Percentiles rank a stretch among this genome's conserved stretches.
phyloP scores from a whole-genome alignment of 2,797 vertebrate species.

The Geotrypetes seraphini region DNA sequence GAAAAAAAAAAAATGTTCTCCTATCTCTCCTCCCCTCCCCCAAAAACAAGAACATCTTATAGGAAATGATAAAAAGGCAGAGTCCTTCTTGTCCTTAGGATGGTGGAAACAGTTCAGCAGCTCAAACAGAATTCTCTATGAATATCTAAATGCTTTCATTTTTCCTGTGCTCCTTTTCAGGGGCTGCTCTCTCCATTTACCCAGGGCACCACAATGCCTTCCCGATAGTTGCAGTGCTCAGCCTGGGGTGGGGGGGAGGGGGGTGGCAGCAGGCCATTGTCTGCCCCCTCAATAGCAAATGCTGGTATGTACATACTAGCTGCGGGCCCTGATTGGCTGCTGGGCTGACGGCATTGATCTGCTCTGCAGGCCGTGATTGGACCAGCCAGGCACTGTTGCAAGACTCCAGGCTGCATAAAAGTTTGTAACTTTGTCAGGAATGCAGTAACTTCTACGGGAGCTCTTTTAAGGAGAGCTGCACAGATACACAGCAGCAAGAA shows the following conservation, averaged over 20 bases:
- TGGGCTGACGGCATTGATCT: constrained; percentile 37
- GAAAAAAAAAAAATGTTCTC: too few relatives aligned
- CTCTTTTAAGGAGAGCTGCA: constrained; percentile 27
- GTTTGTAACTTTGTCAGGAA: constrained; percentile 62
- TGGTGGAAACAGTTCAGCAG: too few relatives aligned
- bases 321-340: constrained; percentile 52
- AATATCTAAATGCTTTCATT: too few relatives aligned
- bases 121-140: too few relatives aligned
- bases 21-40: too few relatives aligned
- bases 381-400: constrained; percentile 16
- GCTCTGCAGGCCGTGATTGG: constrained; percentile 63
- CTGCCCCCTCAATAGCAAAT: constrained; percentile 44
- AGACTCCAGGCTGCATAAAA: constrained; percentile 48
- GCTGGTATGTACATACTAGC: constrained; percentile 45
- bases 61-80: too few relatives aligned
- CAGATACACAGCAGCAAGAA: constrained; percentile 47
- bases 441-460: constrained; percentile 49
- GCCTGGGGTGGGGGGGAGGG: constrained; percentile 3
- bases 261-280: constrained; percentile 56
- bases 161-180: too few relatives aligned
- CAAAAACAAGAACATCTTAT: too few relatives aligned
- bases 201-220: too few relatives aligned
- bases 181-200: too few relatives aligned
- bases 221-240: constrained; percentile 8
- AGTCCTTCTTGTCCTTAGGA: too few relatives aligned